A percentile compares a stretch with the other conserved stretches of the same genome.
These are phyloP conservation scores for Drosophila orosa DNA, from an alignment of 1,140 invertebrate genomes.

Conservation along the genomic window DNA sequence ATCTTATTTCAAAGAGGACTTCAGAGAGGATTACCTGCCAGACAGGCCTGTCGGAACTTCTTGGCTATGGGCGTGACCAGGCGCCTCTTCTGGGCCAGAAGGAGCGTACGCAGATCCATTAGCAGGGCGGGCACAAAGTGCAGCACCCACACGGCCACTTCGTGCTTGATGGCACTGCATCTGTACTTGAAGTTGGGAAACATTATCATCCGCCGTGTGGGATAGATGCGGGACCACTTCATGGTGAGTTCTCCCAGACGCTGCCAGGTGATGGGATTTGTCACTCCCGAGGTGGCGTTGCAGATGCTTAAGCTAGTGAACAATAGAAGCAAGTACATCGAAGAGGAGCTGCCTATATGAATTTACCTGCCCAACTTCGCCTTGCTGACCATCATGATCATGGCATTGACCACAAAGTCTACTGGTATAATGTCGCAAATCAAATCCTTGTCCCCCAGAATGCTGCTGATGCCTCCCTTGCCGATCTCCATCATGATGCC, in stretches of 20 bases:
- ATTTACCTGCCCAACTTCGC: conserved; percentile 83
- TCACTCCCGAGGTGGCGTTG: conserved; percentile 94
- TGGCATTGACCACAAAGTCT: conserved; percentile 94
- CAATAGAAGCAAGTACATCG: background rate
- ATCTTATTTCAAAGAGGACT: too few relatives aligned
- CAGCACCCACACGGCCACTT: conserved; percentile 88
- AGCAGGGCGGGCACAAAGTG: conserved; percentile 93
- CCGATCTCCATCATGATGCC: conserved; percentile 93
- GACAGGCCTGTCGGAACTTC: conserved; percentile 91
- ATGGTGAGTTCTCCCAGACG: conserved; percentile 89
- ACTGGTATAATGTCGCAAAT: conserved; percentile 95
- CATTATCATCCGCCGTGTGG: conserved; percentile 93
- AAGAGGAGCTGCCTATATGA: background rate
- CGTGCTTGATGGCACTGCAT: conserved; percentile 89
- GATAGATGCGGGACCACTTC: conserved; percentile 89
- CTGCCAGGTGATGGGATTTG: conserved; percentile 94
- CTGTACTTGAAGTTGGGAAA: conserved; percentile 93
- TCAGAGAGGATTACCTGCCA: conserved; percentile 83
- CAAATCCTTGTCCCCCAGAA: conserved; percentile 89
- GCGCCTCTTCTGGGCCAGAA: conserved; percentile 90
- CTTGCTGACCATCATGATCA: conserved; percentile 91
- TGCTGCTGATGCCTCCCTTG: conserved; percentile 93
- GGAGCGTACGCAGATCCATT: conserved; percentile 87
- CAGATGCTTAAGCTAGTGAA: conserved; percentile 87
- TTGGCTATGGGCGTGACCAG: conserved; percentile 94